Evolutionary conservation across 2,888 invertebrate species (phyloP).

Genomic region (Hydrotaea cyrtoneurina): DNA sequence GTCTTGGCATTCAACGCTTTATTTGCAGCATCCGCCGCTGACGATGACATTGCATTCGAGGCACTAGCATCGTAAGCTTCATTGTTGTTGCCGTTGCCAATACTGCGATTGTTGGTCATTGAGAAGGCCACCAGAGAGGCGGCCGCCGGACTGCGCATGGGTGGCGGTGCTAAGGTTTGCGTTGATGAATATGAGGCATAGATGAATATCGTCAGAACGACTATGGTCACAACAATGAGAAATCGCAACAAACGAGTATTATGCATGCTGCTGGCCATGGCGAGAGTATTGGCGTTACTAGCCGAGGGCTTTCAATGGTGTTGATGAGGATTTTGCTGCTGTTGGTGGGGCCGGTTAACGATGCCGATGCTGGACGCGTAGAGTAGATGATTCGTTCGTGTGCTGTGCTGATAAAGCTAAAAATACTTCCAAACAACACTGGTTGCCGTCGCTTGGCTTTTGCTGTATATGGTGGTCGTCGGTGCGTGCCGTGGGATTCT

Average conservation of each 20-base stretch:
- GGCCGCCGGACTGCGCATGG: constrained; percentile 70
- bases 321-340: not conserved
- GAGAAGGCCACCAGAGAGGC: constrained; percentile 54
- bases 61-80: constrained; percentile 31
- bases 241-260: constrained; percentile 81
- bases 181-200: constrained; percentile 81
- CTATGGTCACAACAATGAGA: constrained; percentile 79
- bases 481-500: constrained; percentile 33
- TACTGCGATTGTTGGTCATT: constrained; percentile 58
- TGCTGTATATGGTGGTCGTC: constrained; percentile 44
- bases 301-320: not conserved
- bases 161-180: constrained; percentile 74
- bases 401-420: not conserved
- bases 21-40: constrained; percentile 14
- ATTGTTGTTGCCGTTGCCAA: constrained; percentile 22
- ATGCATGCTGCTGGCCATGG: constrained; percentile 73
- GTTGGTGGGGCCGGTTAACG: no score
- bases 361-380: not conserved
- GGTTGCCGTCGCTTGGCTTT: constrained; percentile 16
- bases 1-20: constrained; percentile 48
- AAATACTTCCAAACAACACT: not conserved
- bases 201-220: constrained; percentile 81
- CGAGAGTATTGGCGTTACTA: constrained; percentile 24
- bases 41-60: constrained; percentile 20
- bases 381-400: not conserved